Evolutionary conservation across 2,888 invertebrate genomes (phyloP), one percentile per base, ranked within the genome.

Genomic region (Ophion costatus): DNA sequence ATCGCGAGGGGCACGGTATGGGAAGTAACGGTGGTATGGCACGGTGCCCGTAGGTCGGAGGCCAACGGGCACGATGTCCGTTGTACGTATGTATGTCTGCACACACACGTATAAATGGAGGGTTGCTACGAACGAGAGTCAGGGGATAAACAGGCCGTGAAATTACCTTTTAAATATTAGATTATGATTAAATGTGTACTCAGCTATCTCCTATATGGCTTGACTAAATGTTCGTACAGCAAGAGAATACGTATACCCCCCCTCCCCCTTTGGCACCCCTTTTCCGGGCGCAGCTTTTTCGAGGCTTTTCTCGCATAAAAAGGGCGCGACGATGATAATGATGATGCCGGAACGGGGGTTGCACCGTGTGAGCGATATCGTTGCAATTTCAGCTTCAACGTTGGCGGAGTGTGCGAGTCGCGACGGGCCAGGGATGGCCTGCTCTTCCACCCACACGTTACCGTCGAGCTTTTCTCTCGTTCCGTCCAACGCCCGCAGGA

Each of bases 81-180:
- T n/a, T n/a, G n/a, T n/a, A 20, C 42, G 33, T 45, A 59, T 29
- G 56, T 64, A 64, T 17, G 45, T 29, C 29, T 29, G 29, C 1
- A 66, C 20, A 57, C 64, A 66, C 20, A 87, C 82, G 85, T 20
- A 74, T 84, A 85, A 85, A 74, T 84, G 83, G 86, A 76, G 82
- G 82, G 84, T 74, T 77, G 84, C 69, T 57, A 71, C 67, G 67
- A 67, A 69, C 80, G 70, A 17, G 17, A 82, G 85, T 85, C 88
- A 88, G 86, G 92, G 89, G 88, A 92, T 92, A 93, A 93, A 93
- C 93, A 93, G 91, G 90, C 93, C 93, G 92, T 94, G 93, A 94
- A 94, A 94, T 94, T 94, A 93, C 93, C 93, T 93, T 93, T 93
- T 94, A 93, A 94, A 94, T 94, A 94, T 94, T 93, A 93, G 93